These are phyloP conservation scores for Cydia amplana DNA, from an alignment of 1,140 invertebrate genomes.

Conservation along the genomic window DNA sequence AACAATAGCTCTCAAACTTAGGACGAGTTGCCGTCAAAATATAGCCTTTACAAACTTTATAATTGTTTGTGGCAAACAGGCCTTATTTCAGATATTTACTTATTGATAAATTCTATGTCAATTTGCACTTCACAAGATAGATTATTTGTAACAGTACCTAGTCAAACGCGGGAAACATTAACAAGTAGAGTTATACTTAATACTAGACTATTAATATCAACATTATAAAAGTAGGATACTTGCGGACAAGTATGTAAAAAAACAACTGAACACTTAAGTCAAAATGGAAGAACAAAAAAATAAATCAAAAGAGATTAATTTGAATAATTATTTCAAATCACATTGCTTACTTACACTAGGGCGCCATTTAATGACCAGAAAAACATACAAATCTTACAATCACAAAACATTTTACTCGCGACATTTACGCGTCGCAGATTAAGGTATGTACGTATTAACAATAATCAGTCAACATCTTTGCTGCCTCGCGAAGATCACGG, in stretches of 20 bases:
- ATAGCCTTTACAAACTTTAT: neutral
- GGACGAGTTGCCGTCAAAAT: neutral
- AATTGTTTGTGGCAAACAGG: neutral
- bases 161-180: neutral
- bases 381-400: neutral
- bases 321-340: neutral
- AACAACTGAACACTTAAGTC: conserved; percentile 6
- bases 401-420: neutral
- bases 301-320: neutral
- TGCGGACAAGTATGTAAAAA: conserved; percentile 12
- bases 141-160: conserved; percentile 8
- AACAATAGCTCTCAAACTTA: neutral
- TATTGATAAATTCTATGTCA: conserved; percentile 3
- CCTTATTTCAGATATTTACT: neutral
- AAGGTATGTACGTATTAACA: neutral
- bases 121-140: conserved; percentile 2
- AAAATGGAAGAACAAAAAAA: conserved; percentile 11
- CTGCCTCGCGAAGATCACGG: neutral
- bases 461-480: neutral
- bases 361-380: conserved; percentile 12
- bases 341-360: neutral
- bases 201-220: neutral
- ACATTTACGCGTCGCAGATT: neutral
- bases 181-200: neutral
- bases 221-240: neutral